Evolutionary conservation across 2,797 vertebrate species (phyloP).

Genomic region (Phrynocephalus vlangalii): DNA sequence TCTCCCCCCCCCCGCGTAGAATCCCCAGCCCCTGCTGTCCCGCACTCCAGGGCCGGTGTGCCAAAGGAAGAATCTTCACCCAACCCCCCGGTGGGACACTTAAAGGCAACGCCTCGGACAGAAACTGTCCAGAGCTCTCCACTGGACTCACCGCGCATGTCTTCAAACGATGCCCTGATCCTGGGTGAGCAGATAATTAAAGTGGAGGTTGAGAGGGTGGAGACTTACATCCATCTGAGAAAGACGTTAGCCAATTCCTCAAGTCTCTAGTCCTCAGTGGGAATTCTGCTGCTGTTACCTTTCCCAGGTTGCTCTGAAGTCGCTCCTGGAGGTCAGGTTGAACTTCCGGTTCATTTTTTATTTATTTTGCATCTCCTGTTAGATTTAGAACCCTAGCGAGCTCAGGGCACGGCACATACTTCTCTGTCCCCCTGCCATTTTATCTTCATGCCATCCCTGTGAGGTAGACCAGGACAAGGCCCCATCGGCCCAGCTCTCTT

Average conservation of each 20-base stretch:
- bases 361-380: too few species aligned
- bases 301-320: background rate
- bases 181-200: too few species aligned
- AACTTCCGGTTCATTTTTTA: too few species aligned
- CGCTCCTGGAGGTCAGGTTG: background rate
- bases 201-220: too few species aligned
- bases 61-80: constrained; percentile 37
- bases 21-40: background rate
- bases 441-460: too few species aligned
- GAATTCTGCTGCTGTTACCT: background rate
- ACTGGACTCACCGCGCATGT: constrained; percentile 68
- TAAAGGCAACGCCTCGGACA: constrained; percentile 37
- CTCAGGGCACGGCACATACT: too few species aligned
- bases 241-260: too few species aligned
- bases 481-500: too few species aligned
- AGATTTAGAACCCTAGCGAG: background rate
- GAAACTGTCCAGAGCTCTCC: constrained; percentile 71
- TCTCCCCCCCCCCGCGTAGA: constrained; percentile 14
- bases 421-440: too few species aligned
- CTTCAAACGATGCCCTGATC: constrained; percentile 50
- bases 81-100: accelerated
- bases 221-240: too few species aligned
- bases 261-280: background rate
- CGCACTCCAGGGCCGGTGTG: background rate
- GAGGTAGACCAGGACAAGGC: too few species aligned